Base-by-base conservation (phyloP, 2,888 invertebrate genomes). In the Eupeodes latifasciatus region DNA sequence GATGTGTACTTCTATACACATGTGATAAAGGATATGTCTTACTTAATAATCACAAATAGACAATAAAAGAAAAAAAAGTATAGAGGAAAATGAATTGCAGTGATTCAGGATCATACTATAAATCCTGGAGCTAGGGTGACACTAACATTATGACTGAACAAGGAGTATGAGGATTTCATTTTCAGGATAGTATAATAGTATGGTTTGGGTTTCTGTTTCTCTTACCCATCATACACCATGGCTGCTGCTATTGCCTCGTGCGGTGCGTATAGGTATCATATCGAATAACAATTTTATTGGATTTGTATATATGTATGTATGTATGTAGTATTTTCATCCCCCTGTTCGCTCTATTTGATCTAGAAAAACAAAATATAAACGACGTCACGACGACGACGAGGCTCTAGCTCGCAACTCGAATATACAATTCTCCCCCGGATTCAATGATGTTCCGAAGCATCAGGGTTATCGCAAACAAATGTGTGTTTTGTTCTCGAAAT, bases 241-340 rank as follows among this genome's bases (percentile, higher is more conserved):
- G 12, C 10, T 11, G 1, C 7, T 59, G 59, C 59, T 59, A 5
- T 40, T 40, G 40, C 59, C 59, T 34, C 53, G 16, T 61, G 74
- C 75, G 72, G 9, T 9, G 40, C 5, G 40, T 40, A 40, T 40
- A 40, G 40, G 40, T 78, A 74, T 78, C 69, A 75, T 88, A 88
- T 88, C 85, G 81, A 81, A 88, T 88, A 88, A 85, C 88, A 85
- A 88, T 88, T 88, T 88, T 88, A 88, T 88, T 85, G 81, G 88
- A 88, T 88, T 88, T 88, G 74, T 74, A 27, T 27, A 27, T 27
- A 27, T 27, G 2, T 81, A n/a, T 88, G 74, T 74, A 27, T 27
- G 2, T 27, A 27, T 27, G 81, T 81, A 78, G 81, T 55, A 5
- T 40, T 1, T 40, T 40, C 40, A 40, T 5, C 40, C 40, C 64